Conservation (phyloP, 1,140 invertebrate genomes). For the Tetragonula clypearis region DNA sequence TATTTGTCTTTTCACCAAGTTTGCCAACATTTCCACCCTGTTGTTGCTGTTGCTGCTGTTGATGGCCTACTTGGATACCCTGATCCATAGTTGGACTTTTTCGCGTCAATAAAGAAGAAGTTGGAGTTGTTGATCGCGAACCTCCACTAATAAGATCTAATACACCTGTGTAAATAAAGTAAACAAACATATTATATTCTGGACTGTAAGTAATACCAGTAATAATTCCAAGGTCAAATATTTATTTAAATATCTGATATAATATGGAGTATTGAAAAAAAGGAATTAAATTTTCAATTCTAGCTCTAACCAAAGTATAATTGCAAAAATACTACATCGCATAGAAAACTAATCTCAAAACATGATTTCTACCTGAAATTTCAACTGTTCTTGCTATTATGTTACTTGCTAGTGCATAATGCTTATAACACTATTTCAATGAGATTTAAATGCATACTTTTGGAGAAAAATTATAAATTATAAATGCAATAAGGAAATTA, state of each 20-base stretch:
- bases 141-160: slow-evolving; percentile 89
- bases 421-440: slow-evolving; percentile 31
- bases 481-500: slow-evolving; percentile 36
- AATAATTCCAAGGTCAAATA: not conserved
- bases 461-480: slow-evolving; percentile 33
- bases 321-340: slow-evolving; percentile 22
- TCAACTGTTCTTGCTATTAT: slow-evolving; percentile 76
- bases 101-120: slow-evolving; percentile 84
- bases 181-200: slow-evolving; percentile 7
- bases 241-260: slow-evolving; percentile 13
- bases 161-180: slow-evolving; percentile 79
- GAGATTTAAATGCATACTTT: slow-evolving; percentile 15
- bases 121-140: slow-evolving; percentile 90
- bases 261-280: slow-evolving; percentile 28
- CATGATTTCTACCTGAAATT: slow-evolving; percentile 43
- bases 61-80: slow-evolving; percentile 86
- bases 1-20: slow-evolving; percentile 75
- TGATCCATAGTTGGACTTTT: slow-evolving; percentile 93
- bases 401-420: slow-evolving; percentile 52
- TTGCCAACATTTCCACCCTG: slow-evolving; percentile 74
- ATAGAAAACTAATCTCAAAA: slow-evolving; percentile 45
- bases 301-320: slow-evolving; percentile 39
- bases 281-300: slow-evolving; percentile 24
- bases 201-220: not conserved
- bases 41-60: slow-evolving; percentile 76